Evolutionary conservation across 2,797 vertebrate species (phyloP).

Genomic region (Chelonia mydas): DNA sequence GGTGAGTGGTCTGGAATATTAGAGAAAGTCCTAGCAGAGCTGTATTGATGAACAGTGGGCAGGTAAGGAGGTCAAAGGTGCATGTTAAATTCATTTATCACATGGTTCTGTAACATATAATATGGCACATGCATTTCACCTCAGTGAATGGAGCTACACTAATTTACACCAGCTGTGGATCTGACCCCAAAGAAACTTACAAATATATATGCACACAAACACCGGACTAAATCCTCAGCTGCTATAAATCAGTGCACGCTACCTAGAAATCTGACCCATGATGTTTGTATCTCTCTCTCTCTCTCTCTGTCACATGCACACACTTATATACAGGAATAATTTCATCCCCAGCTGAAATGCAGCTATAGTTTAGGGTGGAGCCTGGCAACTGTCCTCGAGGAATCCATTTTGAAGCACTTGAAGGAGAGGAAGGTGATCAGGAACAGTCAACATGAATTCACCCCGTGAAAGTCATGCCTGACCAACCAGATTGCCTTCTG

Average conservation of each 20-base stretch:
- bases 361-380: neutral
- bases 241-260: neutral
- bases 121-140: too few species aligned
- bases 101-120: too few species aligned
- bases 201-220: neutral
- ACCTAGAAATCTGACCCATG: neutral
- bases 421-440: too few species aligned
- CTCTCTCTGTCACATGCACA: neutral
- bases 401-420: too few species aligned
- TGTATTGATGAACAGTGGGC: too few species aligned
- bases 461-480: too few species aligned
- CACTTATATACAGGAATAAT: neutral
- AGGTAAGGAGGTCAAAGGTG: too few species aligned
- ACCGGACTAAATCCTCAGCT: neutral
- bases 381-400: neutral
- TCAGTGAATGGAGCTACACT: neutral
- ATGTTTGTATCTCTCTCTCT: neutral
- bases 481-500: too few species aligned
- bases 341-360: neutral
- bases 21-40: too few species aligned
- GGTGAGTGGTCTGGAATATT: too few species aligned
- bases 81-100: too few species aligned
- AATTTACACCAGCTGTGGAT: neutral
- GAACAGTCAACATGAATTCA: too few species aligned
- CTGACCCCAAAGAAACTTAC: neutral